These are phyloP conservation scores for Sarcoramphus papa DNA, from an alignment of 2,797 vertebrate species.

Conservation along the genomic window DNA sequence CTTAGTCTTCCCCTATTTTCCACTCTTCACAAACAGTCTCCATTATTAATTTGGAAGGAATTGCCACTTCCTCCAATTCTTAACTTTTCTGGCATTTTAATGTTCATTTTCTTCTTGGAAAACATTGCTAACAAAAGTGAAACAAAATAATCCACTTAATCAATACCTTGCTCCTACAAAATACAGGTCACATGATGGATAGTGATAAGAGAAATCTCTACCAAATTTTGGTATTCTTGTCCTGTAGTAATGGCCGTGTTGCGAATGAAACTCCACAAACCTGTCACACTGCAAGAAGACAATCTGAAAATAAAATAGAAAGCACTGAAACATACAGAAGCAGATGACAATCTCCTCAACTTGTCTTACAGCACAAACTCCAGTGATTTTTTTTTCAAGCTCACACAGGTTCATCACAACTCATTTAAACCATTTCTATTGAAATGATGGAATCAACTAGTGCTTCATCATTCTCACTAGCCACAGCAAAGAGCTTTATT, in stretches of 20 bases:
- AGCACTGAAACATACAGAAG: not conserved
- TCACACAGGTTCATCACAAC: not conserved
- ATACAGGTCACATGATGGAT: constrained; percentile 92
- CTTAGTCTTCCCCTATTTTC: not conserved
- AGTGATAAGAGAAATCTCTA: constrained; percentile 93
- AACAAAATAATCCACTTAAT: not conserved
- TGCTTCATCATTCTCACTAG: not conserved
- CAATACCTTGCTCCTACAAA: constrained; percentile 92
- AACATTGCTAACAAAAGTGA: not conserved
- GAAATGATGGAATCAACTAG: not conserved
- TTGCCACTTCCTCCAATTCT: not conserved
- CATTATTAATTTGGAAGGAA: not conserved
- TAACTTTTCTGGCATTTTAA: not conserved
- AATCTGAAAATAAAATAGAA: constrained; percentile 76
- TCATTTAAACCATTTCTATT: not conserved
- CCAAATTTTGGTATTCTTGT: constrained; percentile 97
- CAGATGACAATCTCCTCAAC: not conserved
- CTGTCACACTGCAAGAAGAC: constrained; percentile 89
- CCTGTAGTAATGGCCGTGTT: constrained; percentile 92
- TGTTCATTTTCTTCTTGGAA: not conserved
- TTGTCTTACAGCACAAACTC: not conserved
- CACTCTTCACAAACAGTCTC: not conserved
- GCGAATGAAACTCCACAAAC: constrained; percentile 94
- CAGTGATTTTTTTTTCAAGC: not conserved
- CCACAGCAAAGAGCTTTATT: not conserved